Evolutionary conservation across 2,113 vertebrate species (phyloP).

Genomic region (Myotis brandtii): DNA sequence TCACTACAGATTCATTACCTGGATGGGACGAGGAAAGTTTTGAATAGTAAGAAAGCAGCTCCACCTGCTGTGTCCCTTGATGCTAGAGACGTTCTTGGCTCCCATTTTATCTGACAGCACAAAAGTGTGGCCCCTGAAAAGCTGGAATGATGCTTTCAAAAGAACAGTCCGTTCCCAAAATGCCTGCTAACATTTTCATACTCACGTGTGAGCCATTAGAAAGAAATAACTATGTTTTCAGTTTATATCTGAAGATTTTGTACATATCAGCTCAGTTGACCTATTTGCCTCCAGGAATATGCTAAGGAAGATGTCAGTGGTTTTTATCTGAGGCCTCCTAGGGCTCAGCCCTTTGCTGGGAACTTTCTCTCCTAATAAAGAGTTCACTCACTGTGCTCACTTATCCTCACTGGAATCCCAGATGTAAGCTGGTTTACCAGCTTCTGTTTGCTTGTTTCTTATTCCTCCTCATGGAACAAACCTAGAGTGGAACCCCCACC

Average conservation of each 20-base stretch:
- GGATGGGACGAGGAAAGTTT: background rate
- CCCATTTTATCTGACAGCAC: background rate
- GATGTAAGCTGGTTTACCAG: slow-evolving; percentile 41
- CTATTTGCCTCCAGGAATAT: background rate
- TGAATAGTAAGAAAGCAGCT: background rate
- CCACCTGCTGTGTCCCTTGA: background rate
- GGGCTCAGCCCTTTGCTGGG: background rate
- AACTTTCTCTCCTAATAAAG: slow-evolving; percentile 38
- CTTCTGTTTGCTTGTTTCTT: slow-evolving; percentile 31
- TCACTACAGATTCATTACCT: background rate
- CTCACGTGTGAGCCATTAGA: background rate
- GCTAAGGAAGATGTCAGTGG: background rate
- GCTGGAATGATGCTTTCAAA: background rate
- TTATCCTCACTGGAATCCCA: background rate
- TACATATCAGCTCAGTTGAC: background rate
- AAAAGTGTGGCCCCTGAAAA: background rate
- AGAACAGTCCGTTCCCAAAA: background rate
- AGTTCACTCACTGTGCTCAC: background rate
- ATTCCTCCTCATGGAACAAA: background rate
- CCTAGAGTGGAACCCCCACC: background rate
- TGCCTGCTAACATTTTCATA: background rate
- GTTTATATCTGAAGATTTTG: background rate
- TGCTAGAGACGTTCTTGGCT: background rate
- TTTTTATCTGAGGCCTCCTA: background rate
- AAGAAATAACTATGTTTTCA: background rate